Evolutionary conservation across 2,888 invertebrate genomes (phyloP), one percentile per base, ranked within the genome.

Genomic region (Tipula confusa): DNA sequence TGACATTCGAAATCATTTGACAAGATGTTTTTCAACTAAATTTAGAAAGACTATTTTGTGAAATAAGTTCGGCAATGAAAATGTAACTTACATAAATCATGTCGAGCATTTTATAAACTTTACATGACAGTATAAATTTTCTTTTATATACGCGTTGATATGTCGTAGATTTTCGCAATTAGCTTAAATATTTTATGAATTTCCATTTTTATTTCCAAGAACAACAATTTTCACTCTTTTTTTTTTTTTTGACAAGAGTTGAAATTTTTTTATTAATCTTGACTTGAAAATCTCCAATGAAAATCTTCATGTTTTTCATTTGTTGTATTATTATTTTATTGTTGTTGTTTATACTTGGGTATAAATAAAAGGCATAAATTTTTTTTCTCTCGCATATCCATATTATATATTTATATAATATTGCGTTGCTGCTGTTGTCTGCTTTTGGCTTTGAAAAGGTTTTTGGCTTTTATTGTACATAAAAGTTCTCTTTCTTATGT

Each of bases 201-300:
- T 43, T 43, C 15, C 9, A 1, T 18, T 64, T 24, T 64, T 24
- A 24, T 64, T 64, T 24, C 24, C 24, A 64, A 64, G 18, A 64
- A 64, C 64, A 64, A 64, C 24, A 64, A 24, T 24, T 64, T 64
- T 43, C 43, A 43, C 43, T 43, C 43, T 43, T 43, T 6, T 36
- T 36, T n/a, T n/a, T n/a, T n/a, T n/a, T n/a, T n/a, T n/a, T 64
- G 64, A 64, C 9, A 64, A 24, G 4, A 64, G 64, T 64, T 64
- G 64, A 64, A 64, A 24, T 64, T 64, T 64, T 64, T 24, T 64
- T 64, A 64, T 64, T 24, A 24, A 64, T 64, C 64, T 64, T 64
- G 64, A 24, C 64, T 64, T 64, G 24, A 64, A 64, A 64, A 64
- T 64, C 64, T 64, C 64, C 24, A 64, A 64, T 64, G 64, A 64